phyloP scores from a whole-genome alignment of 2,888 invertebrate genomes.

The Gryllus longicercus region DNA sequence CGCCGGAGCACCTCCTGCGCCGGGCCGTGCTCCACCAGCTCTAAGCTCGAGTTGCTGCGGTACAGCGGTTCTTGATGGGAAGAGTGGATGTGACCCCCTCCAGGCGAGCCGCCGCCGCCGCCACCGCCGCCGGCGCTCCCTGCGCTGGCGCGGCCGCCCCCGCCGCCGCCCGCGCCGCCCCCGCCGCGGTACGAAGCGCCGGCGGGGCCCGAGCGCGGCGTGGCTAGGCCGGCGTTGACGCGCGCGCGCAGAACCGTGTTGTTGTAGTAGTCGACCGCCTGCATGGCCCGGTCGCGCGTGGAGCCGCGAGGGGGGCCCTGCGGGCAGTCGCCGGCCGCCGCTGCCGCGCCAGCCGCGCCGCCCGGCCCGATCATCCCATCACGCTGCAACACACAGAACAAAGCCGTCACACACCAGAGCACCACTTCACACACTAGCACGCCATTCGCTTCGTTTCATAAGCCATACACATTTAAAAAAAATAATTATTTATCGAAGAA shows the following conservation, averaged over 20 bases:
- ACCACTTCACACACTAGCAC: no score
- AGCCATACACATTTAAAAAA: no score
- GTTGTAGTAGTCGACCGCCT: constrained; percentile 56
- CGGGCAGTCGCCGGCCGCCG: constrained; percentile 24
- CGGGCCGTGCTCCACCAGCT: constrained; percentile 51
- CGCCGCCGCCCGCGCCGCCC: not conserved
- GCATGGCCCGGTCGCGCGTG: constrained; percentile 49
- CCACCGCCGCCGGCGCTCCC: not conserved
- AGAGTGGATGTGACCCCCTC: not conserved
- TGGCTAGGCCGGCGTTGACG: constrained; percentile 49
- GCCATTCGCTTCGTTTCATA: no score
- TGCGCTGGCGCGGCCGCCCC: constrained; percentile 18
- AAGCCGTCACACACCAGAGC: not conserved
- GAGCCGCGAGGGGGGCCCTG: not conserved
- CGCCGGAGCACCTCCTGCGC: constrained; percentile 50
- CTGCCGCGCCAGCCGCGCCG: constrained; percentile 26
- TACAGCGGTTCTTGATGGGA: constrained; percentile 50
- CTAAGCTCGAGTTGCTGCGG: constrained; percentile 85
- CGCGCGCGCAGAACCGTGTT: constrained; percentile 52
- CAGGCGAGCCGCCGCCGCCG: not conserved
- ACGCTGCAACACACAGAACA: constrained; percentile 33
- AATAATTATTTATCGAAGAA: no score
- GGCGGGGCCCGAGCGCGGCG: constrained; percentile 40
- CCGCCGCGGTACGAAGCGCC: constrained; percentile 1
- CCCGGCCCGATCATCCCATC: constrained; percentile 40